A percentile compares a stretch with the other conserved stretches of the same genome.
Evolutionary conservation across 92 coral and sea anemone species (phyloP).

Genomic region (Palythoa caribaeorum): DNA sequence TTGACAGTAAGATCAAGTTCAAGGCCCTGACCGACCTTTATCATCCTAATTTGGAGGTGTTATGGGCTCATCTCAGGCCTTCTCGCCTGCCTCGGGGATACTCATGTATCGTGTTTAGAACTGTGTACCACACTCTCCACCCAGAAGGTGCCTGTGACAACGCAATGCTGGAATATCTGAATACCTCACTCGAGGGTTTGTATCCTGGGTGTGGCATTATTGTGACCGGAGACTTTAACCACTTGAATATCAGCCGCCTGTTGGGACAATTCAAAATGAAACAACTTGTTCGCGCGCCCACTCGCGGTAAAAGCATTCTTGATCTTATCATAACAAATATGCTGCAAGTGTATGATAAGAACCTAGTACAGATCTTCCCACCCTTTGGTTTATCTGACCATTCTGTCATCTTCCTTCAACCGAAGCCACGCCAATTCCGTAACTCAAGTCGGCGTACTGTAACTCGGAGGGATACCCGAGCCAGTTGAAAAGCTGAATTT

Average conservation of each 20-base stretch:
- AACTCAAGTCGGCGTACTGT: not conserved
- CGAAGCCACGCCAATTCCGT: not conserved
- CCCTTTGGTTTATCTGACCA: no score
- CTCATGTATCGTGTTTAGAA: no score
- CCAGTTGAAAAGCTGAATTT: no score
- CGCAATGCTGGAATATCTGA: not conserved
- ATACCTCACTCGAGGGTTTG: not conserved
- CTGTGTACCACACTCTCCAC: no score
- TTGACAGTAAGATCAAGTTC: not conserved
- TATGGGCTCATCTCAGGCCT: no score
- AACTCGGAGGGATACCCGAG: not conserved
- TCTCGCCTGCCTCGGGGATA: no score
- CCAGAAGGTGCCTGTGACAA: not conserved
- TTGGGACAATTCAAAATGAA: slow-evolving; percentile 13
- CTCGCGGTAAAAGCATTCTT: not conserved
- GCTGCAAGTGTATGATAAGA: not conserved
- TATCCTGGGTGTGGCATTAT: slow-evolving; percentile 18
- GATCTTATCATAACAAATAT: not conserved
- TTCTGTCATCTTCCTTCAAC: not conserved
- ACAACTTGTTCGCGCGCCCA: not conserved
- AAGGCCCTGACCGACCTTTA: not conserved
- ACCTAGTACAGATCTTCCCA: no score
- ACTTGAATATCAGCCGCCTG: slow-evolving; percentile 2
- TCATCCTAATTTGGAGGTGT: no score
- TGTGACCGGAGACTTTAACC: not conserved